phyloP scores from a whole-genome alignment of 2,888 invertebrate genomes.

The Drosophila pseudotakahashii region DNA sequence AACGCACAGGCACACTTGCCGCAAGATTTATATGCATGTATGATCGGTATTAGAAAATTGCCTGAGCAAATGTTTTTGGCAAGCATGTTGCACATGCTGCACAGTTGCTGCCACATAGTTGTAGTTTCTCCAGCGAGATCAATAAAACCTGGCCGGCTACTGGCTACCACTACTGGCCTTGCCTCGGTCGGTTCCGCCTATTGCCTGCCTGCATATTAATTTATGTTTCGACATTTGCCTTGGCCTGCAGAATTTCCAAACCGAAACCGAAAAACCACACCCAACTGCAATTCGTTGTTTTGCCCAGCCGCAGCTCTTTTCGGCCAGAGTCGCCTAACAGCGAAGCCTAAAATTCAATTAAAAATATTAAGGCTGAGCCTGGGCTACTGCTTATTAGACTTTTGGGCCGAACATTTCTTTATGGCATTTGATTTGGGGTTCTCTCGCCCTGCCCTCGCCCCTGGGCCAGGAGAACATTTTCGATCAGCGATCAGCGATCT shows the following conservation, averaged over 20 bases:
- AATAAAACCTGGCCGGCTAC: constrained; percentile 44
- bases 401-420: constrained; percentile 33
- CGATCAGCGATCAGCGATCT: constrained; percentile 15
- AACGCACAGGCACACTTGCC: constrained; percentile 26
- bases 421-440: constrained; percentile 38
- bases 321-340: constrained; percentile 19
- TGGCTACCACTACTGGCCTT: constrained; percentile 45
- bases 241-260: constrained; percentile 43
- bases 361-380: constrained; percentile 37
- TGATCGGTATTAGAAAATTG: constrained; percentile 41
- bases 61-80: constrained; percentile 33
- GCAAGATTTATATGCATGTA: constrained; percentile 27
- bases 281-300: constrained; percentile 36
- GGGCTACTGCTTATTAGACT: constrained; percentile 44
- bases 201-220: constrained; percentile 52
- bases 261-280: constrained; percentile 34
- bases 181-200: constrained; percentile 44
- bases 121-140: constrained; percentile 31
- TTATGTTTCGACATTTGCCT: constrained; percentile 50
- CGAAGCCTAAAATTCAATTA: constrained; percentile 49
- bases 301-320: too few species aligned
- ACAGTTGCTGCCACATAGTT: constrained; percentile 16
- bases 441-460: constrained; percentile 15
- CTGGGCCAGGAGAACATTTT: constrained; percentile 16
- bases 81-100: constrained; percentile 40